Evolutionary conservation across 1,140 invertebrate species (phyloP).

Genomic region (Heliothis subflexa): DNA sequence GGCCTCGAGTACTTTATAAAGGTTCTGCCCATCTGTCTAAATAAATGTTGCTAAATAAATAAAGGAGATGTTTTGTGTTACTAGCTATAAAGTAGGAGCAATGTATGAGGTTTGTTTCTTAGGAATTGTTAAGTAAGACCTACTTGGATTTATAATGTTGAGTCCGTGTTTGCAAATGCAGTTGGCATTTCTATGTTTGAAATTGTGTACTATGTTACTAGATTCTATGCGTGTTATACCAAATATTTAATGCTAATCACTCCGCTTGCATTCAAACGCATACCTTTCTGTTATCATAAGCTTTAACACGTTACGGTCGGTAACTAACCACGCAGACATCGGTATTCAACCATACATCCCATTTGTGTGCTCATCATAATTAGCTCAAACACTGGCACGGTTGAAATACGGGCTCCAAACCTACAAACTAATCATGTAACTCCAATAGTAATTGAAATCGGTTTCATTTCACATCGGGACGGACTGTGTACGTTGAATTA

Average conservation of each 20-base stretch:
- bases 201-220: too few relatives aligned
- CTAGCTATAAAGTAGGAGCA: neutral
- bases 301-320: neutral
- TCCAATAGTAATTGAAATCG: conserved; percentile 42
- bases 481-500: conserved; percentile 34
- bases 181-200: neutral
- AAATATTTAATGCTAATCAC: too few relatives aligned
- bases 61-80: conserved; percentile 5
- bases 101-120: neutral
- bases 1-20: neutral
- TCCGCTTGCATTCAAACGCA: too few relatives aligned
- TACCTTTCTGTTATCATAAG: neutral
- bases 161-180: neutral
- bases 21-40: neutral
- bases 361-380: conserved; percentile 32
- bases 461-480: conserved; percentile 37
- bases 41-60: conserved; percentile 29
- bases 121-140: neutral
- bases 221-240: too few relatives aligned
- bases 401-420: conserved; percentile 17
- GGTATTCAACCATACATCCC: conserved; percentile 28
- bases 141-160: neutral
- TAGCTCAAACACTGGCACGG: conserved; percentile 24
- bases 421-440: conserved; percentile 42
- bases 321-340: conserved; percentile 5